Base-by-base conservation (phyloP, 1,140 invertebrate genomes). In the Pinna nobilis region DNA sequence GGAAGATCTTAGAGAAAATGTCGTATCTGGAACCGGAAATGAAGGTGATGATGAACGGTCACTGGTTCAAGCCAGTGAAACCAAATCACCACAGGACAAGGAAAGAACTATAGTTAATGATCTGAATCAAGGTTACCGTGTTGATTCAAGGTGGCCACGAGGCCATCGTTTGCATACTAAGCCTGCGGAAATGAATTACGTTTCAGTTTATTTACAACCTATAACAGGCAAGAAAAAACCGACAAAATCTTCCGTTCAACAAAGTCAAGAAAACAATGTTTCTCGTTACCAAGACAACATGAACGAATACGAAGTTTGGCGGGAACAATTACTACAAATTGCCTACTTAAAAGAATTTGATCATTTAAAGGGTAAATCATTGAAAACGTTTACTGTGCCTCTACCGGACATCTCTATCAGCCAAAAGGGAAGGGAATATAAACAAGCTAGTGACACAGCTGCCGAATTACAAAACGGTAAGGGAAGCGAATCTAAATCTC, bases 291-390 rank as follows among this genome's bases (percentile, higher is more conserved):
- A 44, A 44, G n/a, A n/a, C 9, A 44, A n/a, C 15, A 63, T 63
- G 5, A 63, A 13, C 28, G 59, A 63, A 23, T 63, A 63, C 44
- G 18, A 37, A 11, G n/a, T 41, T 3, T 63, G 59, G 59, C 39
- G 59, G 28, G 59, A 63, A 44, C 33, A 63, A 25, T 23, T 63
- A 28, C 20, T 63, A 25, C 32, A 63, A 63, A 63, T 63, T 9
- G 59, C 59, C 0, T 63, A 63, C 37, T 18, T 63, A 30, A 63
- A 63, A 13, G 59, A 63, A 23, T 63, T 63, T 44, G 37, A 35
- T 44, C 59, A 63, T 63, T 25, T 63, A 5, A 32, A 35, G n/a
- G 37, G 37, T 2, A 41, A 37, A 20, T 37, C 32, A 13, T 63
- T 63, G 25, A n/a, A 28, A 13, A 44, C 13, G 15, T 63, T 63